These are phyloP conservation scores for Galerucella calmariensis DNA, from an alignment of 2,888 invertebrate species.

Conservation along the genomic window DNA sequence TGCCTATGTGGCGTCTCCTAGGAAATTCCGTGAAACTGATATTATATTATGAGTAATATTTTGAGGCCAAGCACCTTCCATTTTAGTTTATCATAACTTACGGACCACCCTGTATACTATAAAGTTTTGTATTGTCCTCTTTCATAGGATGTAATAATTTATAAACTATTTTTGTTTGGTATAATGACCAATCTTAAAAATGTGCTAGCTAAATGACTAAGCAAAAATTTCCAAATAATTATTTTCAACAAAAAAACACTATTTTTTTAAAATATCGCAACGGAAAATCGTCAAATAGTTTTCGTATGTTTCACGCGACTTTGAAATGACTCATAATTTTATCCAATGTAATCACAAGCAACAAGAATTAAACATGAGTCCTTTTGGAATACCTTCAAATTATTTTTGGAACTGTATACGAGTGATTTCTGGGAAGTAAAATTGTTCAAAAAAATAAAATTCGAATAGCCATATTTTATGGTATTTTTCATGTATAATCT, in stretches of 20 bases:
- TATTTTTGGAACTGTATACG: not conserved
- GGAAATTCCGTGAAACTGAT: too few relatives aligned
- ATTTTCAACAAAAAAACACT: not conserved
- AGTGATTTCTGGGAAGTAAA: not conserved
- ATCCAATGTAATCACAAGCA: not conserved
- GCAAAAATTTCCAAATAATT: constrained; percentile 4
- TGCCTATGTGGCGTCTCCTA: too few relatives aligned
- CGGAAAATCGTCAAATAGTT: not conserved
- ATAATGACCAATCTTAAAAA: constrained; percentile 19
- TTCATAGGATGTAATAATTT: too few relatives aligned
- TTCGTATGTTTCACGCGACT: not conserved
- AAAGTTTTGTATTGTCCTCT: not conserved
- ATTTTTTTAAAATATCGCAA: too few relatives aligned
- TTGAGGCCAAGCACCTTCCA: too few relatives aligned
- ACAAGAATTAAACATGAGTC: not conserved
- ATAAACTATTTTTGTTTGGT: constrained; percentile 11
- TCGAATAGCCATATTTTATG: not conserved
- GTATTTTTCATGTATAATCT: constrained; percentile 16
- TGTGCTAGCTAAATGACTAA: constrained; percentile 18
- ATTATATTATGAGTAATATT: too few relatives aligned
- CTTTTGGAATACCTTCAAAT: not conserved
- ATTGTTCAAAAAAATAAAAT: not conserved
- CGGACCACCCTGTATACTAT: too few relatives aligned
- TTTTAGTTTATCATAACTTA: too few relatives aligned
- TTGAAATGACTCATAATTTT: constrained; percentile 2